Percentiles rank a stretch among this genome's conserved stretches.
These are phyloP conservation scores for Chiloscyllium plagiosum DNA, from an alignment of 2,113 vertebrate genomes.

Conservation along the genomic window DNA sequence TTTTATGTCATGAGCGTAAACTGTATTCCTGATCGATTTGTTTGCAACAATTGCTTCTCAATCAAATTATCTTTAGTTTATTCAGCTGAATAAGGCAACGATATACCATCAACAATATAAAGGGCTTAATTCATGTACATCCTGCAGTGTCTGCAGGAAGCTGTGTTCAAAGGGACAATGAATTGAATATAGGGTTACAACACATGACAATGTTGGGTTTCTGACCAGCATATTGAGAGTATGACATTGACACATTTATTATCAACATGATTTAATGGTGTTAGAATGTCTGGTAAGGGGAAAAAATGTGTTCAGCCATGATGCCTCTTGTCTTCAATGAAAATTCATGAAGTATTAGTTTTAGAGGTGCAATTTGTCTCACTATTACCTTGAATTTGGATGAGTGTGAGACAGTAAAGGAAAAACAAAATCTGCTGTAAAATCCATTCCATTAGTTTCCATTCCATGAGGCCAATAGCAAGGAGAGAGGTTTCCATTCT, in stretches of 20 bases:
- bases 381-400: neutral
- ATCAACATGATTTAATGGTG: neutral
- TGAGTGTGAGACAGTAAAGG: neutral
- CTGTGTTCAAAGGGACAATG: neutral
- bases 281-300: neutral
- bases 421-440: neutral
- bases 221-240: neutral
- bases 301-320: neutral
- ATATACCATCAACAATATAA: no score
- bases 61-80: conserved; percentile 8
- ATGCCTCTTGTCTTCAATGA: neutral
- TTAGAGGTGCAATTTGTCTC: neutral
- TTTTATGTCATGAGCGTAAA: neutral
- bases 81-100: neutral
- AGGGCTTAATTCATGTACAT: neutral
- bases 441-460: neutral
- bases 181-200: neutral
- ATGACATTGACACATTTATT: neutral
- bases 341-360: neutral
- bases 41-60: neutral
- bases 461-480: neutral
- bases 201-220: neutral
- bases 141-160: neutral
- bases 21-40: neutral
- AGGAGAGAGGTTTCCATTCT: no score